These are phyloP conservation scores for Galerucella calmariensis DNA, from an alignment of 2,888 invertebrate species.

Conservation along the genomic window DNA sequence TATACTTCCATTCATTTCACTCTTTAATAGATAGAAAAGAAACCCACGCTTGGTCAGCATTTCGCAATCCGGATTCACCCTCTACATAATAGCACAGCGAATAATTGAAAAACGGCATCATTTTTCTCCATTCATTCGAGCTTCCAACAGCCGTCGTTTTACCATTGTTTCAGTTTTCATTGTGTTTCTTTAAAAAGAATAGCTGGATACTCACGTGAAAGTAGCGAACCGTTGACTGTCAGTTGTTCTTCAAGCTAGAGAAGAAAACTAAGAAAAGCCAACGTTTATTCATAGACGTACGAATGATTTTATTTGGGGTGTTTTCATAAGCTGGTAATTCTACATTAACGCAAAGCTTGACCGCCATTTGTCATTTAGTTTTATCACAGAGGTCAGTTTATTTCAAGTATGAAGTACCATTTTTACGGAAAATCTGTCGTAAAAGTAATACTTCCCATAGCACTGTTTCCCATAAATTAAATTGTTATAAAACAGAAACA, in stretches of 20 bases:
- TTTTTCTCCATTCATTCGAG: conserved; percentile 25
- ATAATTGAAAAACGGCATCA: conserved; percentile 32
- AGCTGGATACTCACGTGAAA: conserved; percentile 30
- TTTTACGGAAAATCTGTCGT: too few species aligned
- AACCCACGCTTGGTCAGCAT: conserved; percentile 12
- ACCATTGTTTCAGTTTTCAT: conserved; percentile 40
- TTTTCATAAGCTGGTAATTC: too few species aligned
- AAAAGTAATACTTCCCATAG: too few species aligned
- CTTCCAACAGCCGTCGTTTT: conserved; percentile 24
- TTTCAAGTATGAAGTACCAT: too few species aligned
- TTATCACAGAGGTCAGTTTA: too few species aligned
- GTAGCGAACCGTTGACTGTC: conserved; percentile 32
- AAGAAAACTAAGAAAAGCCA: conserved; percentile 6
- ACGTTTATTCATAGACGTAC: conserved; percentile 9
- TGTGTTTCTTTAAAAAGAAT: conserved; percentile 38
- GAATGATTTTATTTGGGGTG: neutral
- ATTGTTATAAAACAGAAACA: too few species aligned
- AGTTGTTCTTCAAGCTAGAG: conserved; percentile 30
- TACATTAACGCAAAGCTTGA: too few species aligned
- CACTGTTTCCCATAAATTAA: too few species aligned
- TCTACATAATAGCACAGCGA: conserved; percentile 15
- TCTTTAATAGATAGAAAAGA: neutral
- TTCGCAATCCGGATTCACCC: conserved; percentile 15
- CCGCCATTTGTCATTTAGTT: too few species aligned
- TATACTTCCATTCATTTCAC: neutral